Evolutionary conservation across 2,888 invertebrate species (phyloP), one percentile per base, ranked within the genome.

Genomic region (Melangyna quadrimaculata): DNA sequence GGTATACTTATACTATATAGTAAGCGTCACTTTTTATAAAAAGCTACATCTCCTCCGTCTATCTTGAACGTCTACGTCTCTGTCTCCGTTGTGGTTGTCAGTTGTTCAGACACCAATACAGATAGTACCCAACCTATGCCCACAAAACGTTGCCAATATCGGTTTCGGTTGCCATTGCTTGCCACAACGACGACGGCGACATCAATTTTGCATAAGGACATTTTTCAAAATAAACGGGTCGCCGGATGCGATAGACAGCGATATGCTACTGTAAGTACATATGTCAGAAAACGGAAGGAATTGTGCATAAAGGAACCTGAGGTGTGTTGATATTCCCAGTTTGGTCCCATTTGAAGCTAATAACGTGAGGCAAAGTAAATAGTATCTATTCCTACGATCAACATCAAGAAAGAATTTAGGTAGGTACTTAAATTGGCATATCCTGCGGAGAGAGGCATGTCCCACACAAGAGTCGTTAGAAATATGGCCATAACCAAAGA

Each of bases 201-300:
- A 83, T 83, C 78, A 83, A 83, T 83, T 83, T 83, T 83, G 73
- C 78, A 83, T 83, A 83, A 83, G 69, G 63, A 83, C 69, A 83
- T 83, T 83, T 83, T 83, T 83, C 78, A 78, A 83, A 78, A 78
- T 83, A 83, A 83, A 83, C 82, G 73, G 82, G 82, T 78, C 82
- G 73, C 69, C 82, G 82, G 82, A 83, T 83, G 73, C 73, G 78
- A 83, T 78, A 83, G 82, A 73, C 78, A 78, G 45, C 73, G 78
- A 78, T 78, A 78, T 78, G 53, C 67, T 69, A n/a, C n/a, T n/a
- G n/a, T n/a, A n/a, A 67, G 73, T 70, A 78, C 67, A 43, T 83
- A 73, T 73, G 73, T 73, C 73, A 73, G 32, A 59, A 61, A 73
- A 37, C 73, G 82, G 78, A 83, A 78, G 78, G 78, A 78, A 83